A percentile compares a stretch with the other conserved stretches of the same genome.
phyloP scores from a whole-genome alignment of 2,888 invertebrate genomes.

The Agrilus mali region DNA sequence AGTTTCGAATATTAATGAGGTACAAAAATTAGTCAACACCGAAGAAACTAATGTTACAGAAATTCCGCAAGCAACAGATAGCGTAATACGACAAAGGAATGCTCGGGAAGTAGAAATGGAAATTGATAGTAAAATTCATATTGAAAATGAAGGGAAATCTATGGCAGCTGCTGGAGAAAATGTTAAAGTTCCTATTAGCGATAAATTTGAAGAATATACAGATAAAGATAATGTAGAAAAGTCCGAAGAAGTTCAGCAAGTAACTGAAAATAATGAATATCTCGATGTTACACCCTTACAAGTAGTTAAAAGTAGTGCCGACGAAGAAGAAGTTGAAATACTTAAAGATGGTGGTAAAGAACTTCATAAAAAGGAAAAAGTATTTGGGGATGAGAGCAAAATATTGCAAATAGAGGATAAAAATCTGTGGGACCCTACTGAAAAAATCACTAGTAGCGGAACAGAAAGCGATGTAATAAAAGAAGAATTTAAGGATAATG shows the following conservation, averaged over 20 bases:
- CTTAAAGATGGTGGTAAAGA: too few species aligned
- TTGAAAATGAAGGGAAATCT: neutral
- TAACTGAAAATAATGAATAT: neutral
- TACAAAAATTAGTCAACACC: neutral
- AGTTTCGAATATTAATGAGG: neutral
- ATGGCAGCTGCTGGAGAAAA: neutral
- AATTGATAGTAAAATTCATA: neutral
- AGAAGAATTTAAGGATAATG: too few species aligned
- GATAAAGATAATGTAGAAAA: neutral
- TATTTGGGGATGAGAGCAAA: neutral
- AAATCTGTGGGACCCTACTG: neutral
- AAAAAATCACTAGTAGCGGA: neutral
- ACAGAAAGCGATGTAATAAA: neutral
- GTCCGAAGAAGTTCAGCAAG: neutral
- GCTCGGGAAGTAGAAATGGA: neutral
- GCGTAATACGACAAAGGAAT: neutral
- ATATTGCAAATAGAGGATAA: too few species aligned
- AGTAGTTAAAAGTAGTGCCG: neutral
- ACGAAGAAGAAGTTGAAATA: neutral
- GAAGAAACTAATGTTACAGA: neutral
- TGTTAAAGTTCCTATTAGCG: neutral
- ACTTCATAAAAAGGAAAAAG: too few species aligned
- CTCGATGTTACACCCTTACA: neutral
- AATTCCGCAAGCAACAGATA: too few species aligned
- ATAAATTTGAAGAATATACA: neutral